Percentiles rank a stretch among this genome's conserved stretches.
phyloP scores from a whole-genome alignment of 37 sponge, comb jelly and placozoan species.

The Petrosia ficiformis region DNA sequence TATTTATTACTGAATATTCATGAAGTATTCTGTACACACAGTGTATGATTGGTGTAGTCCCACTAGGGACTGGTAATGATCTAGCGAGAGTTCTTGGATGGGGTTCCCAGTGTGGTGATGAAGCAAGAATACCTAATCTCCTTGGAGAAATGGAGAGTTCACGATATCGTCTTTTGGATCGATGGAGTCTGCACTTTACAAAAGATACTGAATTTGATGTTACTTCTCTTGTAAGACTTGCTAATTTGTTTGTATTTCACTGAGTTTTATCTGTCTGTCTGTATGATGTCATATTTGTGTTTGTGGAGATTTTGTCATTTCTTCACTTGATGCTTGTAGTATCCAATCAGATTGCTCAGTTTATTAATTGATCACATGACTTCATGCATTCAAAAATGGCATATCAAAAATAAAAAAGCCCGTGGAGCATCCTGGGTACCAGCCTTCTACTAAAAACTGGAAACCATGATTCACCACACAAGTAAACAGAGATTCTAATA shows the following conservation, averaged over 20 bases:
- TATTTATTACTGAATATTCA: no score
- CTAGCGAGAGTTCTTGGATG: conserved; percentile 94
- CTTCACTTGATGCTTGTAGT: no score
- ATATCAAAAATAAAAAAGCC: no score
- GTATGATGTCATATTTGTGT: background rate
- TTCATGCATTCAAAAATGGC: no score
- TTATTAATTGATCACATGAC: no score
- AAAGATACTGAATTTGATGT: conserved; percentile 15
- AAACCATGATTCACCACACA: no score
- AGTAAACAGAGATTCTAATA: no score
- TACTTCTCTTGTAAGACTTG: background rate
- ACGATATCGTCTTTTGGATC: conserved; percentile 71
- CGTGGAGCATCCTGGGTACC: no score
- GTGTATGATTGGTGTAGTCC: conserved; percentile 88
- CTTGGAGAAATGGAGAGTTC: conserved; percentile 78
- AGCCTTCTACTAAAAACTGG: no score
- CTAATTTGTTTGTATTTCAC: background rate
- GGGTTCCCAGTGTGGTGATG: conserved; percentile 88
- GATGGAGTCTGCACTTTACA: conserved; percentile 77
- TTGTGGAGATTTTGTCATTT: no score
- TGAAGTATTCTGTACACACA: no score
- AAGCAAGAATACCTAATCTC: conserved; percentile 69
- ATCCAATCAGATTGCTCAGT: no score
- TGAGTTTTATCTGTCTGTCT: conserved; percentile 1
- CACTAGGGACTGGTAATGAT: conserved; percentile 97